Evolutionary conservation across 2,888 invertebrate genomes (phyloP).

Genomic region (Catocala nupta): DNA sequence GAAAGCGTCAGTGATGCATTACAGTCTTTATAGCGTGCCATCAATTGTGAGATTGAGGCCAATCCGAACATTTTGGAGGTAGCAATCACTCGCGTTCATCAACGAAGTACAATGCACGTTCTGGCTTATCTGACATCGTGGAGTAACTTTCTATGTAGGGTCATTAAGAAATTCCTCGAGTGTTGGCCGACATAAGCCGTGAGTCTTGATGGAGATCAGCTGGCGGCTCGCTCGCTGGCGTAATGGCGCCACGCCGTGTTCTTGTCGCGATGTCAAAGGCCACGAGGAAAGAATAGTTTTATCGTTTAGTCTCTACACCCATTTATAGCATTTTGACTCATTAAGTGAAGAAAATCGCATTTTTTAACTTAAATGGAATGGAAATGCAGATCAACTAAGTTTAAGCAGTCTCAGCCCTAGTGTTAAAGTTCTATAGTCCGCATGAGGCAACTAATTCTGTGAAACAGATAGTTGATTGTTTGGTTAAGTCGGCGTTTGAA

Average conservation of each 20-base stretch:
- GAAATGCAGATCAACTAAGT: no score
- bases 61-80: slow-evolving; percentile 50
- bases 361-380: neutral
- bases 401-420: neutral
- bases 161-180: slow-evolving; percentile 63
- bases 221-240: slow-evolving; percentile 21
- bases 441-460: no score
- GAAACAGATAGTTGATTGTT: no score
- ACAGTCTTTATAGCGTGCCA: slow-evolving; percentile 60
- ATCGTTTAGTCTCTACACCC: slow-evolving; percentile 19
- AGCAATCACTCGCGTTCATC: slow-evolving; percentile 40
- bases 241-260: slow-evolving; percentile 40
- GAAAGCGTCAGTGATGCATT: slow-evolving; percentile 54
- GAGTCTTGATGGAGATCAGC: slow-evolving; percentile 59
- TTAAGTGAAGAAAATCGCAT: neutral
- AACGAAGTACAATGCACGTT: slow-evolving; percentile 51
- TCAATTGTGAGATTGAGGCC: slow-evolving; percentile 63
- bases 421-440: no score
- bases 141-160: slow-evolving; percentile 53
- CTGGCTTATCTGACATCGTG: slow-evolving; percentile 58
- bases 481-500: no score
- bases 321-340: slow-evolving; percentile 9
- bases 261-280: slow-evolving; percentile 54
- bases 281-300: slow-evolving; percentile 35
- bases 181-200: slow-evolving; percentile 40